Evolutionary conservation across 2,888 invertebrate genomes (phyloP), one percentile per base, ranked within the genome.

Genomic region (Meandrusa payeni): DNA sequence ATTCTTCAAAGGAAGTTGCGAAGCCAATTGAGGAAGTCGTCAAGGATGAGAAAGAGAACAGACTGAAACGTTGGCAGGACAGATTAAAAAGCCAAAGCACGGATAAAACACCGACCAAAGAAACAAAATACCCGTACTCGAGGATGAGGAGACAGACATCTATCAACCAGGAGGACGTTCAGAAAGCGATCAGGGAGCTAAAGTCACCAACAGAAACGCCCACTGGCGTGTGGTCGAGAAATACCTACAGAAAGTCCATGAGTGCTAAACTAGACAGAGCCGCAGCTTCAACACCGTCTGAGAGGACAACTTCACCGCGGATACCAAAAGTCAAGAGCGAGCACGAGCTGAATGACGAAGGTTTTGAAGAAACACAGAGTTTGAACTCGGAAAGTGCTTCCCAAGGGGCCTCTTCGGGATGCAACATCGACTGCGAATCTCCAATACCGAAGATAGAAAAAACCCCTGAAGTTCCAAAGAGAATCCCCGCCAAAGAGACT

Each of bases 281-380:
- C 1, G 65, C 43, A 34, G 24, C 29, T 2, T 46, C 57, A 4
- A 32, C 47, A n/a, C 52, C 63, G 0, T 60, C 50, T 2, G 83
- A 85, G 44, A 65, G 82, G 41, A 82, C 80, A 1, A 76, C 73
- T 0, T 80, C 85, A 2, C 82, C 85, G 0, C 83, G 90, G 17
- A 88, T 82, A 47, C 78, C 90, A 0, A 89, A 89, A 68, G 88
- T 88, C 0, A 85, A 82, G 50, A 85, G 79, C 38, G 93, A 93
- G 51, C 92, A 92, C 51, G 95, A 96, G 58, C 71, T 93, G 28
- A 94, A 95, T 62, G 96, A 96, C 66, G 96, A 96, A 87, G 96
- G 96, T 4, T 96, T 96, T 63, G 96, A 96, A 70, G 96, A 96
- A 80, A 95, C 95, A 0, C 95, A 95, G 64, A 95, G 95, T 64